phyloP scores from a whole-genome alignment of 2,797 vertebrate species.

The Coregonus suidteri region DNA sequence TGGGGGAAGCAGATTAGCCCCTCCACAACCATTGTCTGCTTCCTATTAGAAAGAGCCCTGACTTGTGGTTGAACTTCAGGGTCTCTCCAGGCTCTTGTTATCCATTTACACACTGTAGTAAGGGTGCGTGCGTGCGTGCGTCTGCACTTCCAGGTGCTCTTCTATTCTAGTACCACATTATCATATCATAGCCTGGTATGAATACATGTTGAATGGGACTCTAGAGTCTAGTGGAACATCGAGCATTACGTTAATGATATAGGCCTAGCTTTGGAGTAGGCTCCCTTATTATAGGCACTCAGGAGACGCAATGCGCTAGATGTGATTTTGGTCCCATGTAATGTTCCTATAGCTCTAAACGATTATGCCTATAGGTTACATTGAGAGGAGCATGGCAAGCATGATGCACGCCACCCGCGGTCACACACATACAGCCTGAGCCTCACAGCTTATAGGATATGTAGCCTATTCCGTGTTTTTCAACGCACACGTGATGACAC shows the following conservation, averaged over 20 bases:
- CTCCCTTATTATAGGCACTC: too few relatives aligned
- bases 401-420: not conserved
- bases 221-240: not conserved
- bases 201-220: not conserved
- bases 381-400: not conserved
- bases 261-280: too few relatives aligned
- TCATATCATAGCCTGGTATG: not conserved
- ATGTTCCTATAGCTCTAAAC: not conserved
- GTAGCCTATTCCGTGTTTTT: not conserved
- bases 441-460: not conserved
- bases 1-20: slow-evolving; percentile 21
- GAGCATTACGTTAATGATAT: too few relatives aligned
- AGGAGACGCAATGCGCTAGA: not conserved
- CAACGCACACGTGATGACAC: not conserved
- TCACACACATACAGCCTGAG: not conserved
- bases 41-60: slow-evolving; percentile 1
- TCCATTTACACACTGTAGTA: not conserved
- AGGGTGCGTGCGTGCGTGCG: not conserved
- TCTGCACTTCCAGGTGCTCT: not conserved
- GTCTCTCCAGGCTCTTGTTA: not conserved
- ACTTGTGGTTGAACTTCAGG: slow-evolving; percentile 12
- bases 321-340: not conserved
- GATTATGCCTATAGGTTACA: not conserved
- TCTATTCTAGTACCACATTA: not conserved
- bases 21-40: slow-evolving; percentile 14